Evolutionary conservation across 2,888 invertebrate species (phyloP).

Genomic region (Spodoptera exigua): DNA sequence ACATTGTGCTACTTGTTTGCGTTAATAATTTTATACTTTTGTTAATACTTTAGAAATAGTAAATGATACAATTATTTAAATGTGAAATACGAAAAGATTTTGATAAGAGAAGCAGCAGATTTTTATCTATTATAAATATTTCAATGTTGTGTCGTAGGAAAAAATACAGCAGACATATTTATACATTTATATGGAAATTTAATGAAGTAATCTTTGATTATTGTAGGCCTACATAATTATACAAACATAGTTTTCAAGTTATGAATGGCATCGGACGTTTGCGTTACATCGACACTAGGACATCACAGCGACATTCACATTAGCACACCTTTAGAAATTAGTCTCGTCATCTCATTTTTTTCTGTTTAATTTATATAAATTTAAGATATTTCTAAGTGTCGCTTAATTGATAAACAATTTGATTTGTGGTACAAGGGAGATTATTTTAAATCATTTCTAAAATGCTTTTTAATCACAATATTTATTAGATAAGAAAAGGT

Average conservation of each 20-base stretch:
- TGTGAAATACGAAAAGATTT: constrained; percentile 55
- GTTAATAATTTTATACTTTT: constrained; percentile 77
- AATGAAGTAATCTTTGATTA: constrained; percentile 58
- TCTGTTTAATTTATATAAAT: constrained; percentile 58
- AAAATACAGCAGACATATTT: constrained; percentile 67
- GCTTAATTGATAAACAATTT: constrained; percentile 75
- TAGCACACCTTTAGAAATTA: constrained; percentile 62
- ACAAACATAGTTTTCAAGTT: constrained; percentile 49
- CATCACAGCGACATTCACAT: constrained; percentile 67
- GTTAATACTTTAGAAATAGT: constrained; percentile 71
- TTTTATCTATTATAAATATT: constrained; percentile 52
- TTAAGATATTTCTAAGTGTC: constrained; percentile 77
- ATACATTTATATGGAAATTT: constrained; percentile 74
- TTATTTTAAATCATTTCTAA: constrained; percentile 82
- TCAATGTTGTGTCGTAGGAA: constrained; percentile 50
- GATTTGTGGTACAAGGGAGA: constrained; percentile 83
- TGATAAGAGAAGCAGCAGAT: constrained; percentile 53
- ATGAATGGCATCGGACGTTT: constrained; percentile 49
- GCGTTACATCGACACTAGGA: constrained; percentile 48
- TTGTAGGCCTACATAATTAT: constrained; percentile 66
- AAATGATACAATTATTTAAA: constrained; percentile 56
- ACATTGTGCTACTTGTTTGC: constrained; percentile 73
- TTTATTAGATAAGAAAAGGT: constrained; percentile 74
- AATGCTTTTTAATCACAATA: constrained; percentile 83
- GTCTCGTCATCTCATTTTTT: constrained; percentile 62